These are phyloP conservation scores for Aselliscus stoliczkanus DNA, from an alignment of 2,797 vertebrate species.

Conservation along the genomic window DNA sequence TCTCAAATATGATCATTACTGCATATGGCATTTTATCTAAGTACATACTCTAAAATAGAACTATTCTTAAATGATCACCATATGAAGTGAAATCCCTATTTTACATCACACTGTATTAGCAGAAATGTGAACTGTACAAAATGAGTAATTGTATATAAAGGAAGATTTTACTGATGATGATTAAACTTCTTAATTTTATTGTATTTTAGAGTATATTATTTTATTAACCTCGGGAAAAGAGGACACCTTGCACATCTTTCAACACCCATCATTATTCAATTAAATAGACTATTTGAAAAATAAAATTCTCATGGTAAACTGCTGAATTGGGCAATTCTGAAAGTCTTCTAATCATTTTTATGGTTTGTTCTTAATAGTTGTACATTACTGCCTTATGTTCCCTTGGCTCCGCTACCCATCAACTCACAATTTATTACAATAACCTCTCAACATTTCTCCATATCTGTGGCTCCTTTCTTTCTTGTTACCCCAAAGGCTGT, in stretches of 20 bases:
- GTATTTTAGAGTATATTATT: background rate
- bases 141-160: background rate
- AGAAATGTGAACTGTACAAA: background rate
- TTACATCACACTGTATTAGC: background rate
- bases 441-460: background rate
- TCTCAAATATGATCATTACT: background rate
- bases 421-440: background rate
- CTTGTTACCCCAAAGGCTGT: background rate
- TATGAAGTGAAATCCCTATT: background rate
- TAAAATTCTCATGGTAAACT: slow-evolving; percentile 38
- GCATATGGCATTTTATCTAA: background rate
- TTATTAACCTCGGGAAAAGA: slow-evolving; percentile 20
- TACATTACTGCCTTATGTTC: background rate
- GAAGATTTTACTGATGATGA: slow-evolving; percentile 22
- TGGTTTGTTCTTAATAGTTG: slow-evolving; percentile 27
- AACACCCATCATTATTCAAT: slow-evolving; percentile 24
- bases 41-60: background rate
- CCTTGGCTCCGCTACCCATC: background rate
- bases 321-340: slow-evolving; percentile 20
- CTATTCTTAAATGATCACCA: background rate
- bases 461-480: background rate
- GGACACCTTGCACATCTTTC: background rate
- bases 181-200: slow-evolving; percentile 28
- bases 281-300: slow-evolving; percentile 49
- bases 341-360: slow-evolving; percentile 52